Conservation (phyloP, 2,797 vertebrate genomes). For the Chloroceryle amazona region DNA sequence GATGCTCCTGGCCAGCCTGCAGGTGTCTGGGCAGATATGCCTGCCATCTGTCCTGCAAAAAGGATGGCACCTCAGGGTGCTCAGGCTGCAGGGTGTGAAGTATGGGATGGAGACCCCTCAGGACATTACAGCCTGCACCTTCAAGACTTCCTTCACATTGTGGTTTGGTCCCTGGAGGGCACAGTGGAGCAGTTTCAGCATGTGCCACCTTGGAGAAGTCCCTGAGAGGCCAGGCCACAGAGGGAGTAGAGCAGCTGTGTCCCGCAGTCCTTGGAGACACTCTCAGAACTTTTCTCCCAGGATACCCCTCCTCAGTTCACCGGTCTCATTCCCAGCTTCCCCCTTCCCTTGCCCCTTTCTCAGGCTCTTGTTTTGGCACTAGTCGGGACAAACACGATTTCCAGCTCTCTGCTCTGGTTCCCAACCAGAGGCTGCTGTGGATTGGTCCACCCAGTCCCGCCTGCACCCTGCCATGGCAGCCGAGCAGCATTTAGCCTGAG, state of each 20-base stretch:
- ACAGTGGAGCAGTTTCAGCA: background rate
- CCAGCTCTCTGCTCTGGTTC: background rate
- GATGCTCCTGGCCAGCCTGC: background rate
- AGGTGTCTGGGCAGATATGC: background rate
- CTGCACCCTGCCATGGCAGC: background rate
- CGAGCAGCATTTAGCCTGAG: background rate
- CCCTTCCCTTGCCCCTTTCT: background rate
- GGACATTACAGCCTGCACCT: background rate
- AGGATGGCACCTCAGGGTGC: background rate
- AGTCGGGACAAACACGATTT: background rate
- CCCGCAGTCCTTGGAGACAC: background rate
- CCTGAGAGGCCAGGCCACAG: background rate
- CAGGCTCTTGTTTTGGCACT: background rate
- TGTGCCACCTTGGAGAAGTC: background rate
- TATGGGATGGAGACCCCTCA: background rate
- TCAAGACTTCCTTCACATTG: fast-evolving
- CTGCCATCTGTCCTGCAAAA: background rate
- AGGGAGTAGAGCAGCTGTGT: background rate
- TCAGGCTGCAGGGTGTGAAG: background rate
- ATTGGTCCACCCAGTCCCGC: background rate
- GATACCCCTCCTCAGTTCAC: background rate
- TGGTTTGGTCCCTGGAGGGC: background rate
- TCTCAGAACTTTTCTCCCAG: background rate
- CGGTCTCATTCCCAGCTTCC: background rate
- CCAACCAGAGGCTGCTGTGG: background rate